Evolutionary conservation across 1,140 invertebrate species (phyloP), one percentile per base, ranked within the genome.

Genomic region (Bombus superbus): DNA sequence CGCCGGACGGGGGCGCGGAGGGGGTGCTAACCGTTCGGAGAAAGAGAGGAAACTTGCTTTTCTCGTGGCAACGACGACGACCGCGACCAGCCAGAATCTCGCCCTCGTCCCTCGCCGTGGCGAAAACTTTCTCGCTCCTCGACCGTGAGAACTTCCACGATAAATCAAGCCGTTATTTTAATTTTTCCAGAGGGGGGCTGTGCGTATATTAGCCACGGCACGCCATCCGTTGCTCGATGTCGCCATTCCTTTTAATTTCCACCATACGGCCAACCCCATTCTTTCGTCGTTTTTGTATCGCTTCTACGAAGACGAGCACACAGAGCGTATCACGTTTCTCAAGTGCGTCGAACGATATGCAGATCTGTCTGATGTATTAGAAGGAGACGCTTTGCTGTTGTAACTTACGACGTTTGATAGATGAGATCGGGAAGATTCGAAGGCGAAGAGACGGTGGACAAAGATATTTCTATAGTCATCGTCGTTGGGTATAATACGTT

Each of bases 161-260:
- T 93, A 92, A 93, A 93, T 93, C 90, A 89, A 90, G 89, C 76
- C 88, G 91, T 93, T 90, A 91, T 93, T 92, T 93, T 92, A 93
- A 92, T 93, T 91, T 91, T 86, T 82, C 57, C 81, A 47, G 18
- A 8, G 47, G 53, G 38, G 44, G n/a, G 64, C n/a, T 15, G 32
- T 32, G 64, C 1, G 38, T 75, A 35, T n/a, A 64, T 77, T 77
- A 73, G 53, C 38, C 38, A 53, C n/a, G 53, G 22, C 86, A 80
- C 77, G 77, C 71, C 25, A 62, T 71, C 62, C 64, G 62, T 64
- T 35, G 53, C 28, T 35, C 5, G 40, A 42, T n/a, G 69, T 42
- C 35, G 28, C 42, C 6, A 10, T 72, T 35, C 13, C 18, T 80
- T 81, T 85, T 85, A 47, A 73, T 81, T 80, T 85, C 15, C 47